These are phyloP conservation scores for Pristionchus arcanus DNA, from an alignment of 2,888 invertebrate species.

Conservation along the genomic window DNA sequence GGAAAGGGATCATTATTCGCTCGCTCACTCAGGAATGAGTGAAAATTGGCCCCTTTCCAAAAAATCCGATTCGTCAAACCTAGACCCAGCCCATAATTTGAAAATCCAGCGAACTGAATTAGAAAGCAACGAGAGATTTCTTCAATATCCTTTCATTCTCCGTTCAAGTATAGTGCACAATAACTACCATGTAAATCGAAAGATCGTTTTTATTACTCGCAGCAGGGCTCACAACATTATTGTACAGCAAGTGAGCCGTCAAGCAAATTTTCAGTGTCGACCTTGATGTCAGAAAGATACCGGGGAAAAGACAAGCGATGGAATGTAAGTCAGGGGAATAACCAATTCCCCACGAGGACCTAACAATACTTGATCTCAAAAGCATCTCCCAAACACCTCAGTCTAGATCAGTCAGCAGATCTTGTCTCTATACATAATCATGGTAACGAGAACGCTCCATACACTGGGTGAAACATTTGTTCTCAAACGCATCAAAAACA, in stretches of 20 bases:
- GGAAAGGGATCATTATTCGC: too few relatives aligned
- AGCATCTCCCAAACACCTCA: conserved; percentile 32
- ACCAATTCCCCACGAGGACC: not conserved
- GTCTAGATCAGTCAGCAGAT: conserved; percentile 6
- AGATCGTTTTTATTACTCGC: conserved; percentile 32
- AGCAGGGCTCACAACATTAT: conserved; percentile 48
- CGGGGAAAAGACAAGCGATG: conserved; percentile 37
- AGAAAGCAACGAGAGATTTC: too few relatives aligned
- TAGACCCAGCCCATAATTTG: too few relatives aligned
- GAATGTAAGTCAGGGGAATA: conserved; percentile 39
- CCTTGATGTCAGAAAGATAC: conserved; percentile 40
- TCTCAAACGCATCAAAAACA: conserved; percentile 50
- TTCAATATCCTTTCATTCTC: too few relatives aligned
- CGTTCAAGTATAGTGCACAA: not conserved
- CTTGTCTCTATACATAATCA: conserved; percentile 29
- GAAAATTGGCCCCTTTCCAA: too few relatives aligned
- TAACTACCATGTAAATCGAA: not conserved
- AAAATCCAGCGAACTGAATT: too few relatives aligned
- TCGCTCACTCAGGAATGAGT: too few relatives aligned
- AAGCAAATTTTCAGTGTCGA: conserved; percentile 34
- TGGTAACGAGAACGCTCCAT: conserved; percentile 40
- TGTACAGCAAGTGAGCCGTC: conserved; percentile 34
- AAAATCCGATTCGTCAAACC: too few relatives aligned
- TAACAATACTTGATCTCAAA: conserved; percentile 43
- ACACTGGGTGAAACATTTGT: conserved; percentile 46